Evolutionary conservation across 2,113 vertebrate genomes (phyloP).

Genomic region (Anarhynchus alexandrinus): DNA sequence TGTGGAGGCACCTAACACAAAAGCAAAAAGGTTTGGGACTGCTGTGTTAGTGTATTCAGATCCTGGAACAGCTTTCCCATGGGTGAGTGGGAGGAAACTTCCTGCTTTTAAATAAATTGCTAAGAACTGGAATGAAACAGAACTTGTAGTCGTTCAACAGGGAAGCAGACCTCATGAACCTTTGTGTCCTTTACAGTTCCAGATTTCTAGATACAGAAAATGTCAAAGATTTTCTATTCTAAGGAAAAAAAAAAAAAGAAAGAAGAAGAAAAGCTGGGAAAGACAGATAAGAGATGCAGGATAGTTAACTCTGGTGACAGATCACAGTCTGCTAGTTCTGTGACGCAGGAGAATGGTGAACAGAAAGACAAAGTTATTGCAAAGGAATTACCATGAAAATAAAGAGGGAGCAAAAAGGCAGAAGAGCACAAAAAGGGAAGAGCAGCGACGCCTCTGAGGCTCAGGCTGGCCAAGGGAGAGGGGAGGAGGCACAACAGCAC

Average conservation of each 20-base stretch:
- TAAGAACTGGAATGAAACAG: neutral
- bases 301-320: neutral
- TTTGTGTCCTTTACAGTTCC: neutral
- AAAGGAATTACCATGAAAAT: neutral
- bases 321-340: neutral
- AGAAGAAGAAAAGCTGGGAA: neutral
- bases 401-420: neutral
- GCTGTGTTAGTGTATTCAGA: neutral
- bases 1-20: neutral
- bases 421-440: neutral
- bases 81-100: constrained; percentile 10
- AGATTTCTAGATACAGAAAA: neutral
- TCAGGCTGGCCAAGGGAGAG: neutral
- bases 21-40: neutral
- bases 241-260: neutral
- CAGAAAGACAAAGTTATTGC: neutral
- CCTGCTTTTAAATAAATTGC: constrained; percentile 1
- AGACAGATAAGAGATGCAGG: neutral
- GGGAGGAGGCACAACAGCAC: neutral
- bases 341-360: neutral
- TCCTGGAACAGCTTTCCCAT: neutral
- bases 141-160: neutral
- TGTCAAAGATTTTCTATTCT: neutral
- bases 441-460: neutral
- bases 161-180: neutral